These are phyloP conservation scores for Cephalopholis sonnerati DNA, from an alignment of 2,113 vertebrate species.

Conservation along the genomic window DNA sequence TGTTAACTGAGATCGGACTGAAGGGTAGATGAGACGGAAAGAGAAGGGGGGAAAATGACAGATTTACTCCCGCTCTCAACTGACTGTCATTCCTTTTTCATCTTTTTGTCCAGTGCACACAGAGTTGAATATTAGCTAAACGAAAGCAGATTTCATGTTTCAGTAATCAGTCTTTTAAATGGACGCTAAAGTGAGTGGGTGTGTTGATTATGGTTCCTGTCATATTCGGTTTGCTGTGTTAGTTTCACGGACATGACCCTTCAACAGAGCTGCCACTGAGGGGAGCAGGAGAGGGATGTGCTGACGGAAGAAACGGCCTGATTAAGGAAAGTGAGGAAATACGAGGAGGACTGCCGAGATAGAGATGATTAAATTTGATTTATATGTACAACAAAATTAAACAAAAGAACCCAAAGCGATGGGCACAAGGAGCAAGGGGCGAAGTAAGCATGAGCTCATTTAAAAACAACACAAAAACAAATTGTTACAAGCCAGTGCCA, in stretches of 20 bases:
- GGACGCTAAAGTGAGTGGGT: slow-evolving; percentile 32
- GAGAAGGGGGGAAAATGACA: slow-evolving; percentile 23
- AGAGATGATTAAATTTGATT: slow-evolving; percentile 65
- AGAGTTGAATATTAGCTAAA: slow-evolving; percentile 62
- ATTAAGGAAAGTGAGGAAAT: slow-evolving; percentile 67
- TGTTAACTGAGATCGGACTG: slow-evolving; percentile 12
- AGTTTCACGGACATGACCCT: slow-evolving; percentile 44
- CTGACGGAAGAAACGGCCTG: slow-evolving; percentile 52
- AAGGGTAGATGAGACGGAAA: slow-evolving; percentile 1
- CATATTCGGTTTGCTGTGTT: slow-evolving; percentile 66
- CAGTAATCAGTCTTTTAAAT: slow-evolving; percentile 52
- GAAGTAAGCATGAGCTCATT: slow-evolving; percentile 2
- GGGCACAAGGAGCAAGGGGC: slow-evolving; percentile 12
- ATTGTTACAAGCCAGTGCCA: slow-evolving; percentile 8
- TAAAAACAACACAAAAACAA: slow-evolving; percentile 26
- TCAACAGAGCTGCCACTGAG: slow-evolving; percentile 55
- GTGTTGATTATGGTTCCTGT: slow-evolving; percentile 72
- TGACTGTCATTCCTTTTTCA: slow-evolving; percentile 48
- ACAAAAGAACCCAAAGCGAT: slow-evolving; percentile 17
- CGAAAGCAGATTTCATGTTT: slow-evolving; percentile 66
- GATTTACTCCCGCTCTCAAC: slow-evolving; percentile 56
- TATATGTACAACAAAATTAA: slow-evolving; percentile 58
- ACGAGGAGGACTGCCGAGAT: slow-evolving; percentile 31
- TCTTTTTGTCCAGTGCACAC: slow-evolving; percentile 29
- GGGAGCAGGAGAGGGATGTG: slow-evolving; percentile 57